A percentile compares a stretch with the other conserved stretches of the same genome.
Conservation (phyloP, 2,113 vertebrate genomes). For the Vireo altiloquus region DNA sequence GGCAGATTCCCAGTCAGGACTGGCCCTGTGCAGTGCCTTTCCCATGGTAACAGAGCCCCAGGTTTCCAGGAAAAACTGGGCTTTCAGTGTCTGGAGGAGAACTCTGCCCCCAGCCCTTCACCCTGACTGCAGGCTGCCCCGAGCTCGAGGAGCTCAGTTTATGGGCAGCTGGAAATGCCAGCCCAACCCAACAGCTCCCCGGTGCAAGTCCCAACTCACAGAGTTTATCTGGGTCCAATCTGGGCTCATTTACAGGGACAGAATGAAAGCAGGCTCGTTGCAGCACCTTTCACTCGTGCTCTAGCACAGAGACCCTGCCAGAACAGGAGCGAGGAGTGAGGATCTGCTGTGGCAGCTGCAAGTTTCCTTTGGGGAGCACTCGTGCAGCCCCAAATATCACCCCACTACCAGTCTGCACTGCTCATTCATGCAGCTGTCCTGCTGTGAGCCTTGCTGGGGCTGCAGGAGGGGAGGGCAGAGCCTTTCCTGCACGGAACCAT, state of each 20-base stretch:
- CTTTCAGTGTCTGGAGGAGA: background rate
- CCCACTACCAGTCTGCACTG: background rate
- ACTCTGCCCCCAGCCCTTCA: background rate
- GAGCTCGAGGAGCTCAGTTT: background rate
- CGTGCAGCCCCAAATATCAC: background rate
- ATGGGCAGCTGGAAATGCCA: background rate
- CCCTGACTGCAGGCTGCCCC: background rate
- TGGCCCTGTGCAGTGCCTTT: background rate
- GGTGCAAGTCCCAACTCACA: background rate
- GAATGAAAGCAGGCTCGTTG: background rate
- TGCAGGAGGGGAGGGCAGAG: background rate
- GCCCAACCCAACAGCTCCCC: background rate
- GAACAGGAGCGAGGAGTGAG: background rate
- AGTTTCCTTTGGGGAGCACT: background rate
- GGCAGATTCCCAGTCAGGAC: slow-evolving; percentile 1
- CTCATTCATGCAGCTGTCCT: background rate
- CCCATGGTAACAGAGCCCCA: background rate
- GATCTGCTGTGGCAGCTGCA: background rate
- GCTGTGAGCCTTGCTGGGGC: background rate
- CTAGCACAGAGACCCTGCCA: background rate
- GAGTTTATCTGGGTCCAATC: background rate
- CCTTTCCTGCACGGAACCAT: background rate
- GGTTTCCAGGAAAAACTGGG: background rate
- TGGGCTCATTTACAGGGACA: background rate
- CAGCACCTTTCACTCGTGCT: background rate